Conservation (phyloP, 2,113 vertebrate species). For the Hipposideros armiger region DNA sequence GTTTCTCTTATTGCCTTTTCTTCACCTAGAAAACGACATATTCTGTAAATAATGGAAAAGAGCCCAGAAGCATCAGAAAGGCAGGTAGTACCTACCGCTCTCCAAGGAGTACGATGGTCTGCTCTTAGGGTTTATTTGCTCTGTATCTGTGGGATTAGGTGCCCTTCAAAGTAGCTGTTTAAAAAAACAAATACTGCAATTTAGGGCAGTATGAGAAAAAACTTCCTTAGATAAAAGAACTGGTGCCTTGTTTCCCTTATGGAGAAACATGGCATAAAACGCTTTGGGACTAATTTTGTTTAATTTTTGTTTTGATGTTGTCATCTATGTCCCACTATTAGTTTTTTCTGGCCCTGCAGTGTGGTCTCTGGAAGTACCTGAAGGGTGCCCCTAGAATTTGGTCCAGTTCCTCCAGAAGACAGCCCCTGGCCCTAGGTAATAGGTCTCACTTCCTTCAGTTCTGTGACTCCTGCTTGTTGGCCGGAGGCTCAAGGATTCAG, state of each 20-base stretch:
- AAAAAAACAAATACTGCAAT: neutral
- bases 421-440: too few species aligned
- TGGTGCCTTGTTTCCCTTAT: neutral
- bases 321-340: neutral
- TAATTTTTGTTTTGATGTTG: neutral
- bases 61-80: neutral
- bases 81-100: too few species aligned
- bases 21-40: neutral
- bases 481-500: neutral
- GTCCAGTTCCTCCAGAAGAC: neutral
- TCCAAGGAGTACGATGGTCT: neutral
- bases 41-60: neutral
- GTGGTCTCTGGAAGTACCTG: neutral
- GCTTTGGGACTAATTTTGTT: neutral
- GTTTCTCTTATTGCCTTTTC: neutral
- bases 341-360: neutral
- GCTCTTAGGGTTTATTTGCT: neutral
- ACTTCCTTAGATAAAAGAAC: neutral
- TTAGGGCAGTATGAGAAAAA: neutral
- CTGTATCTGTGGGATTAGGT: neutral
- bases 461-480: neutral
- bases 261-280: neutral
- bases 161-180: constrained; percentile 1
- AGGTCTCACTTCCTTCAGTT: neutral
- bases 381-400: neutral